phyloP scores from a whole-genome alignment of 2,888 invertebrate species.

The Macrostomum cliftonense region DNA sequence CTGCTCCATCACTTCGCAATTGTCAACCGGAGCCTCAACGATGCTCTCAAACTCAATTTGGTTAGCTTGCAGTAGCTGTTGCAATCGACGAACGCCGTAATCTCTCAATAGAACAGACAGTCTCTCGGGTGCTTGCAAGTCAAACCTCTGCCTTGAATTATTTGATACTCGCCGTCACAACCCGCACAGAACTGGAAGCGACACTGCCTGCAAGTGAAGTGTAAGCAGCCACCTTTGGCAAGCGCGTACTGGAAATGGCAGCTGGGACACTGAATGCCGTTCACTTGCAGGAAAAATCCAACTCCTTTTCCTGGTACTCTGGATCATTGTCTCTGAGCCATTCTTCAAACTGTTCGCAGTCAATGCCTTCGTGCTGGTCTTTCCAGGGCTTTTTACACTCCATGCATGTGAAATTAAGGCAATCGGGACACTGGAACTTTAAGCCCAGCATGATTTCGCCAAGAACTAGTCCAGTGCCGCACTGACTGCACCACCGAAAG shows the following conservation, averaged over 20 bases:
- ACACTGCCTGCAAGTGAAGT: conserved; percentile 82
- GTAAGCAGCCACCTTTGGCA: conserved; percentile 87
- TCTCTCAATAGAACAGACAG: conserved; percentile 54
- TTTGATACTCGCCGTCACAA: conserved; percentile 46
- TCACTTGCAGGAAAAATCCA: conserved; percentile 60
- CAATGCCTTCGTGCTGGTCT: conserved; percentile 65
- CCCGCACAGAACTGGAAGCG: conserved; percentile 82
- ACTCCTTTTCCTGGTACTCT: conserved; percentile 64
- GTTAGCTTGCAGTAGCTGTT: conserved; percentile 25
- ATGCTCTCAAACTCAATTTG: neutral
- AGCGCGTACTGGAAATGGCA: conserved; percentile 74
- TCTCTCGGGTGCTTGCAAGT: conserved; percentile 64
- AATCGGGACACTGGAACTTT: no score
- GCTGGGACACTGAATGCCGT: conserved; percentile 70
- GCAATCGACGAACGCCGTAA: conserved; percentile 64
- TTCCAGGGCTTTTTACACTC: conserved; percentile 52
- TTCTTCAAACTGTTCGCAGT: conserved; percentile 41
- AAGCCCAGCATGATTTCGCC: no score
- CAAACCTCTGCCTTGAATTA: conserved; percentile 44
- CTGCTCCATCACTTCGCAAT: conserved; percentile 66
- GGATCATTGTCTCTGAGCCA: conserved; percentile 78
- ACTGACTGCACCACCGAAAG: conserved; percentile 39
- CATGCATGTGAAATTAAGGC: no score
- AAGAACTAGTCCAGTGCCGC: no score
- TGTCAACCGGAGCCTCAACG: conserved; percentile 22